Evolutionary conservation across 2,113 vertebrate species (phyloP), one percentile per base, ranked within the genome.

Genomic region (Chaenocephalus aceratus): DNA sequence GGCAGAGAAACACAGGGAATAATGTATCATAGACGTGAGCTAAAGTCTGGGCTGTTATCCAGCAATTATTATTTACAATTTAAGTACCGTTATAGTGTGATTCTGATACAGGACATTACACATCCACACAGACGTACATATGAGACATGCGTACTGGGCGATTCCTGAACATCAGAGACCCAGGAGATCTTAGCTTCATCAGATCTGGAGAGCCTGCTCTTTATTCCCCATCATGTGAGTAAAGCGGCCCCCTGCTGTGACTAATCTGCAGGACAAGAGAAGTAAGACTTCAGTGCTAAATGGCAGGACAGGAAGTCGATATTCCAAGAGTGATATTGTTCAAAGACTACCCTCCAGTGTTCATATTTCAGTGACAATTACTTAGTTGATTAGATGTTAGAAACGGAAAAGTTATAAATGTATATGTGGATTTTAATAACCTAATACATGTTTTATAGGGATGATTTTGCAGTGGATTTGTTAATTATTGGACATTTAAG

Each of bases 201-300:
- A 44, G 68, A 83, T 81, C 77, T 51, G 9, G 46, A 73, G 57
- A 62, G 71, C 45, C 13, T 52, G 34, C 57, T 69, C 61, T 79
- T 83, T 81, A 49, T 66, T 82, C 64, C 77, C 58, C 7, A 7
- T 8, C 30, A 72, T 16, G 54, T 53, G 56, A 58, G 76, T 53
- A 74, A 72, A 79, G 75, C 57, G 21, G 56, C 12, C 72, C 26
- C 86, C 84, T 52, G 82, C 86, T 88, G 67, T 68, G 90, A 81
- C 78, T 83, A 77, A 89, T 89, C 81, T 85, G 49, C 12, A 3
- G 70, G 61, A 77, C 15, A 16, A 77, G 44, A 56, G 6, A 65
- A 74, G 65, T 72, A 64, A 21, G 63, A 77, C 75, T 75, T 73
- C 36, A 15, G 16, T 6, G 1, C 52, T 23, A 71, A 80, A 72